Evolutionary conservation across 2,797 vertebrate species (phyloP).

Genomic region (Oreonectes daqikongensis): DNA sequence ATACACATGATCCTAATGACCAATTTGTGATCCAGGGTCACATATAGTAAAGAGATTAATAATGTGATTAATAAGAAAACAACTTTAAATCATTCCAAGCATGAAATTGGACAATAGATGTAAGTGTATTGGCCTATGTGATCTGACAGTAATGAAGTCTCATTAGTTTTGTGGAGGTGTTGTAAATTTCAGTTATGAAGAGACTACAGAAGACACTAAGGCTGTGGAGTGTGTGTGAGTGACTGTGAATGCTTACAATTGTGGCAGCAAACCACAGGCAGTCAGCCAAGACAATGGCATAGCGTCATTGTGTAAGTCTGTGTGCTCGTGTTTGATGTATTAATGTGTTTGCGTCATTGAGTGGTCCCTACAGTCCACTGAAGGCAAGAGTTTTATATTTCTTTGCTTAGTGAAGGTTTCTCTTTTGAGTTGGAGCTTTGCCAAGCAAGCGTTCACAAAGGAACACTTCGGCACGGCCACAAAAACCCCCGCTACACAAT

Average conservation of each 20-base stretch:
- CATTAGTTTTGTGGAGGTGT: slow-evolving; percentile 31
- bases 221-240: not conserved
- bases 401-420: slow-evolving; percentile 67
- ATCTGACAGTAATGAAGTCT: slow-evolving; percentile 14
- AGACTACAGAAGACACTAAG: slow-evolving; percentile 4
- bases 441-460: slow-evolving; percentile 75
- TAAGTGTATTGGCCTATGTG: not conserved
- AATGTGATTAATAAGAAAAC: too few species aligned
- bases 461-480: slow-evolving; percentile 69
- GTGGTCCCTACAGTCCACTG: slow-evolving; percentile 73
- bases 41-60: too few species aligned
- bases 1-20: too few species aligned
- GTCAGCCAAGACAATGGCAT: slow-evolving; percentile 37
- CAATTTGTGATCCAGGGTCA: too few species aligned
- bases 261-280: slow-evolving; percentile 34
- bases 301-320: slow-evolving; percentile 47
- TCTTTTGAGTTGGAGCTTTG: slow-evolving; percentile 71
- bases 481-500: slow-evolving; percentile 75
- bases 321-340: slow-evolving; percentile 50
- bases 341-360: slow-evolving; percentile 67
- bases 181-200: slow-evolving; percentile 15
- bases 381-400: slow-evolving; percentile 77
- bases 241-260: slow-evolving; percentile 34
- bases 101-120: too few species aligned
- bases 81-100: too few species aligned